phyloP scores from a whole-genome alignment of 2,888 invertebrate species.

The Apodemia zela region DNA sequence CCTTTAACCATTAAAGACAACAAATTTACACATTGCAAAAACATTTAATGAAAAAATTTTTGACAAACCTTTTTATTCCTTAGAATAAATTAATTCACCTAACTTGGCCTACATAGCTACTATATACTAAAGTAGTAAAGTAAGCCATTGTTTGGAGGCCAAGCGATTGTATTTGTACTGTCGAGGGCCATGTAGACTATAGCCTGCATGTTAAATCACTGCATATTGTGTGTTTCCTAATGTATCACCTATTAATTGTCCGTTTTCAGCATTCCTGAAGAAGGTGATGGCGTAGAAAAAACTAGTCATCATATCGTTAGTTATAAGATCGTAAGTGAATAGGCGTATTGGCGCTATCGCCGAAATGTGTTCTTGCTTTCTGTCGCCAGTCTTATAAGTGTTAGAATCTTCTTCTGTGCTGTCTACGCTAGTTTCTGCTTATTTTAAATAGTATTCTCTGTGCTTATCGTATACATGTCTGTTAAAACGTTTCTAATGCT shows the following conservation, averaged over 20 bases:
- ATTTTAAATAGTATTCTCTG: slow-evolving; percentile 16
- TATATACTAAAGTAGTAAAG: background rate
- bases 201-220: background rate
- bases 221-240: slow-evolving; percentile 52
- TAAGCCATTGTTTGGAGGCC: background rate
- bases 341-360: slow-evolving; percentile 24
- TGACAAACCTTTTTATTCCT: too few relatives aligned
- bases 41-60: too few relatives aligned
- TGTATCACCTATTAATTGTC: slow-evolving; percentile 54
- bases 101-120: background rate
- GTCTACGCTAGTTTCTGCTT: slow-evolving; percentile 16
- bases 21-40: too few relatives aligned
- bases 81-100: too few relatives aligned
- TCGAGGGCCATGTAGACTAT: background rate
- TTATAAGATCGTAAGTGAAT: slow-evolving; percentile 80
- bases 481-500: slow-evolving; percentile 18
- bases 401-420: slow-evolving; percentile 18
- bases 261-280: slow-evolving; percentile 89
- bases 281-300: slow-evolving; percentile 85
- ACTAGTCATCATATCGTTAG: slow-evolving; percentile 73
- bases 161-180: background rate
- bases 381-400: slow-evolving; percentile 23
- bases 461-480: slow-evolving; percentile 17
- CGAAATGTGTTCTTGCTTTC: slow-evolving; percentile 25
- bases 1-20: too few relatives aligned